Evolutionary conservation across 2,797 vertebrate species (phyloP).

Genomic region (Fringilla coelebs): DNA sequence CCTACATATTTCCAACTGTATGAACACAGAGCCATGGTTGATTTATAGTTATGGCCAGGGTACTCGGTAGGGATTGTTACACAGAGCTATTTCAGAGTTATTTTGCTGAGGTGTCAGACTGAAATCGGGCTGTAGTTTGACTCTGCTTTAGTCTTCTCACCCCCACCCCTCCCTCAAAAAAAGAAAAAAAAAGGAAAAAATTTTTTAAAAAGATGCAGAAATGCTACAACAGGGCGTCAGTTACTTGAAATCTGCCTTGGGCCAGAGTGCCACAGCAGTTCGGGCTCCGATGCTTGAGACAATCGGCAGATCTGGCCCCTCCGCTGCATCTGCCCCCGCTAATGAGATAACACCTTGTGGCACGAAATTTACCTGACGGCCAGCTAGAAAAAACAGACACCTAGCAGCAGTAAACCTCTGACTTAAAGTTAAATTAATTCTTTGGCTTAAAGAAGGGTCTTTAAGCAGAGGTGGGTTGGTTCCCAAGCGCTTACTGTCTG

Average conservation of each 20-base stretch:
- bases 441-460: neutral
- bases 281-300: neutral
- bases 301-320: neutral
- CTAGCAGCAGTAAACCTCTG: slow-evolving; percentile 27
- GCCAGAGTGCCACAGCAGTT: neutral
- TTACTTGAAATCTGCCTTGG: neutral
- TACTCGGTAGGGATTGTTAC: slow-evolving; percentile 61
- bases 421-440: neutral
- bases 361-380: slow-evolving; percentile 12
- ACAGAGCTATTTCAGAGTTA: slow-evolving; percentile 48
- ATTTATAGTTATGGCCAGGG: slow-evolving; percentile 55
- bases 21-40: neutral
- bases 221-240: neutral
- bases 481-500: fast-evolving
- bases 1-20: slow-evolving; percentile 43
- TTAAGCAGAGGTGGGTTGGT: neutral
- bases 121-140: slow-evolving; percentile 41
- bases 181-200: neutral
- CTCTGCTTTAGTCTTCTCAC: slow-evolving; percentile 46
- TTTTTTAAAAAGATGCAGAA: neutral
- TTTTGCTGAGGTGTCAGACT: slow-evolving; percentile 63
- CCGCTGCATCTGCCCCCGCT: neutral
- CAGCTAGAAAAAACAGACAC: neutral
- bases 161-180: neutral
- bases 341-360: slow-evolving; percentile 42